Conservation (phyloP, 2,113 vertebrate species). For the Morone chrysops region DNA sequence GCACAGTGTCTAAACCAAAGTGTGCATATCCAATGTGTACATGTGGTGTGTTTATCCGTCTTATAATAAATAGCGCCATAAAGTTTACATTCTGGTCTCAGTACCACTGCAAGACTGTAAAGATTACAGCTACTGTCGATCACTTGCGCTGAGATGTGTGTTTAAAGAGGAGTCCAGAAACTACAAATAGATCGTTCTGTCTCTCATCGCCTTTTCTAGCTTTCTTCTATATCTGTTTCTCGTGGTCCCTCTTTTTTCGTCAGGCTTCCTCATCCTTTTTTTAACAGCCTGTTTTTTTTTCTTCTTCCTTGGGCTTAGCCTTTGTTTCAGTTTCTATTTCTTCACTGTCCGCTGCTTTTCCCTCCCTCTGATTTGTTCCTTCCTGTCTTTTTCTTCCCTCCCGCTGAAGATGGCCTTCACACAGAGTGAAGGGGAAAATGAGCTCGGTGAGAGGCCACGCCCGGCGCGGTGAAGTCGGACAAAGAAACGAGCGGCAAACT, state of each 20-base stretch:
- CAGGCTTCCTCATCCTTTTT: constrained; percentile 8
- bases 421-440: constrained; percentile 67
- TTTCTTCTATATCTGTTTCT: constrained; percentile 35
- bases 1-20: background rate
- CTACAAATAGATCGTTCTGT: constrained; percentile 46
- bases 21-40: background rate
- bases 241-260: constrained; percentile 12
- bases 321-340: constrained; percentile 35
- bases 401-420: constrained; percentile 69
- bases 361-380: constrained; percentile 45
- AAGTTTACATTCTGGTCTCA: constrained; percentile 59
- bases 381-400: constrained; percentile 30
- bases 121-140: constrained; percentile 65
- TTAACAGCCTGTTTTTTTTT: constrained; percentile 17
- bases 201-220: constrained; percentile 23
- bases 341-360: background rate
- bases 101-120: constrained; percentile 41
- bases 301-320: background rate
- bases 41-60: background rate
- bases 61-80: constrained; percentile 54
- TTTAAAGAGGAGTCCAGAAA: constrained; percentile 42
- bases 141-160: constrained; percentile 44
- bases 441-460: constrained; percentile 62
- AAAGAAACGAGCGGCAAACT: constrained; percentile 45
- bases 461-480: constrained; percentile 24